Base-by-base conservation (phyloP, 2,113 vertebrate species). In the Coryphaenoides rupestris region DNA sequence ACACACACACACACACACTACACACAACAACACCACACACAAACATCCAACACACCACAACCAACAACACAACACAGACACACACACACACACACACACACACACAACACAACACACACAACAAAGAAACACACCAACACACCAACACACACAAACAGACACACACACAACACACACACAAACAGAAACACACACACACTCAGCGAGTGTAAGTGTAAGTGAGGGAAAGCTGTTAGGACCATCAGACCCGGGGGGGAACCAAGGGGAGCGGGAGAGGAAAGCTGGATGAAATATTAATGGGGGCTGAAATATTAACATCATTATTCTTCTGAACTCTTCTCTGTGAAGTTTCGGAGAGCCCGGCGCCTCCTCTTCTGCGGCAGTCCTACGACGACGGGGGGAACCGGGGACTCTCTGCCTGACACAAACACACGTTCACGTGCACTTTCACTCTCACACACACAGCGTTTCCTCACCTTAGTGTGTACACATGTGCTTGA, bases 211-310 rank as follows among this genome's bases (percentile, higher is more conserved):
- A n/a, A 40, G 33, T 40, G 33, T 9, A 40, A 9, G 10, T 13
- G 56, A n/a, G 59, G 58, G 73, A 70, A 71, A 78, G 65, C 63
- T 70, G 62, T 72, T 60, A 62, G 66, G 65, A 75, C 82, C 76
- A 75, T 80, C 64, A 82, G 69, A 83, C 77, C 68, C 75, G 10
- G 70, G 63, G 68, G 63, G 79, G 67, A 75, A 66, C n/a, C n/a
- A n/a, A n/a, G n/a, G n/a, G n/a, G 78, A 73, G 75, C 85, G 68
- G 56, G 59, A 69, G 59, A 74, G 77, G 71, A 79, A 76, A 77
- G 64, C 63, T 26, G 45, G 4, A 68, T 91, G 26, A 89, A 91
- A 89, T 84, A 89, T 89, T 89, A 77, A 91, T 87, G 69, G 19
- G n/a, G 59, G 72, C 84, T 89, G 4, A 86, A 89, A 87, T 82